These are phyloP conservation scores for Melospiza georgiana DNA, from an alignment of 2,113 vertebrate genomes.

Conservation along the genomic window DNA sequence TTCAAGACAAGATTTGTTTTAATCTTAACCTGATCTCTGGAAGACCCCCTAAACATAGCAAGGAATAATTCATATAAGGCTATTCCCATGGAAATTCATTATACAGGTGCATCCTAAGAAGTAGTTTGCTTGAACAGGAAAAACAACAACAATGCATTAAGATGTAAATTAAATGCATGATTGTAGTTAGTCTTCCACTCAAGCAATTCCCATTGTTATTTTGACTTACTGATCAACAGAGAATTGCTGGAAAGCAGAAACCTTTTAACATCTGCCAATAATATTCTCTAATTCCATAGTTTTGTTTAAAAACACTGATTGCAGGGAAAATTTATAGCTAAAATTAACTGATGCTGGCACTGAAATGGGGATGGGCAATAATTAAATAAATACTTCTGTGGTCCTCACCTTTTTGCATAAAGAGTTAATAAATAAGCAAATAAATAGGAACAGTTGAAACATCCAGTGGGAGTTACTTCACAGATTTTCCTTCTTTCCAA, in stretches of 20 bases:
- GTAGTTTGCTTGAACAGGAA: not conserved
- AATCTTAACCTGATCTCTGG: not conserved
- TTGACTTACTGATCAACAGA: slow-evolving; percentile 4
- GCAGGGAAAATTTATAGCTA: slow-evolving; percentile 7
- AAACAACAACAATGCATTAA: slow-evolving; percentile 18
- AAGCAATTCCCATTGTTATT: slow-evolving; percentile 2
- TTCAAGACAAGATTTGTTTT: not conserved
- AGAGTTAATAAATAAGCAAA: not conserved
- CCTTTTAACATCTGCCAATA: slow-evolving; percentile 17
- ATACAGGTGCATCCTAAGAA: slow-evolving; percentile 13
- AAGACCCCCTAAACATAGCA: not conserved
- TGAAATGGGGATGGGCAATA: slow-evolving; percentile 11
- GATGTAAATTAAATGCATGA: slow-evolving; percentile 33
- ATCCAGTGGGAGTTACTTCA: not conserved
- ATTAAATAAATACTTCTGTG: not conserved
- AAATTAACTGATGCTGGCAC: not conserved
- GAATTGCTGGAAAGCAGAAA: not conserved
- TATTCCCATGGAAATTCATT: slow-evolving; percentile 7
- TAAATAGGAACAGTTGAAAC: not conserved
- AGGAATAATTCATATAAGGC: not conserved
- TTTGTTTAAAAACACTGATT: slow-evolving; percentile 39
- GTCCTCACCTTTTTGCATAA: not conserved
- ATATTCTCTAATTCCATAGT: not conserved
- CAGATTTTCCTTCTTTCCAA: not conserved
- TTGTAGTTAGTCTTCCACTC: not conserved